These are phyloP conservation scores for Corythornis madagascariensis DNA, from an alignment of 2,113 vertebrate species.

Conservation along the genomic window DNA sequence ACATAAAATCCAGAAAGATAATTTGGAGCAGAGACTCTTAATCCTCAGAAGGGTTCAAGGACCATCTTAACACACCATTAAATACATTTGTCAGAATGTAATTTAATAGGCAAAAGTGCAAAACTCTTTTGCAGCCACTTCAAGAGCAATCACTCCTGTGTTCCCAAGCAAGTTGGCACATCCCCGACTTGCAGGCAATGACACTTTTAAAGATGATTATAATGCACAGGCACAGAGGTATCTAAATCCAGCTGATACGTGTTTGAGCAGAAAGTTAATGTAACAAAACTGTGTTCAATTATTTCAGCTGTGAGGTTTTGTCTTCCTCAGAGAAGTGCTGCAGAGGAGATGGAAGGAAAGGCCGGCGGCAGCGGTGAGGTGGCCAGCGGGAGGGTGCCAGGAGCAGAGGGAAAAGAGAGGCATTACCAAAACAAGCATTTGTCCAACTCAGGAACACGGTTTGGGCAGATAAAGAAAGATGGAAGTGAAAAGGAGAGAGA, in stretches of 20 bases:
- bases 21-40: not conserved
- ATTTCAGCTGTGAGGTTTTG: conserved; percentile 53
- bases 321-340: conserved; percentile 64
- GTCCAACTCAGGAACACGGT: conserved; percentile 9
- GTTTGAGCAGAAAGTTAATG: not conserved
- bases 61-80: not conserved
- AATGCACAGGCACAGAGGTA: not conserved
- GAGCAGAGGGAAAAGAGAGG: conserved; percentile 24
- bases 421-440: conserved; percentile 57
- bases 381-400: not conserved
- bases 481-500: conserved; percentile 61
- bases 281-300: not conserved
- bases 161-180: not conserved
- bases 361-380: rapidly evolving
- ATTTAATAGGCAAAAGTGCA: not conserved
- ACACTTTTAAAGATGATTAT: not conserved
- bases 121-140: not conserved
- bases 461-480: conserved; percentile 17
- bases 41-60: not conserved
- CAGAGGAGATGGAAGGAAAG: conserved; percentile 14
- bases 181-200: not conserved
- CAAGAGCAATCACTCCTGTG: not conserved
- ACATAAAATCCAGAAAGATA: not conserved
- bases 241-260: rapidly evolving
- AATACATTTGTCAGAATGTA: not conserved